Evolutionary conservation across 1,140 invertebrate genomes (phyloP).

Genomic region (Trichomalopsis sarcophagae): DNA sequence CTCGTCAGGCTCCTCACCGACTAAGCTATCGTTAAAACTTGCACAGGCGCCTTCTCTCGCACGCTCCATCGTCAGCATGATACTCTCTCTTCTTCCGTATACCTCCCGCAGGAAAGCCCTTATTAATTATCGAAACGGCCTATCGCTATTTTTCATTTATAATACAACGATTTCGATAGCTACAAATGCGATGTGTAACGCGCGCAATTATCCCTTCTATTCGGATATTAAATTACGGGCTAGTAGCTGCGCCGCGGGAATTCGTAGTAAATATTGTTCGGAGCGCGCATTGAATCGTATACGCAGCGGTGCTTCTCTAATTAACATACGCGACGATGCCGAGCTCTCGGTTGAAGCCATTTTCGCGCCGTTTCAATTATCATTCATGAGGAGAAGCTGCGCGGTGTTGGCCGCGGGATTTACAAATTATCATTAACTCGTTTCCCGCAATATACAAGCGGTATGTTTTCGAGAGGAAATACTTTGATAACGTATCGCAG

Average conservation of each 20-base stretch:
- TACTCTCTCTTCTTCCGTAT: background rate
- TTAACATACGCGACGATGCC: background rate
- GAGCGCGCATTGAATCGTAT: background rate
- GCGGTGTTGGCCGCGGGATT: background rate
- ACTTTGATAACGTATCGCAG: too few relatives aligned
- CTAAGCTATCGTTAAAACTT: conserved; percentile 45
- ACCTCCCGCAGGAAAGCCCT: background rate
- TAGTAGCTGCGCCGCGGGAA: background rate
- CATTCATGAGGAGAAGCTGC: background rate
- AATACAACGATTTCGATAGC: too few relatives aligned
- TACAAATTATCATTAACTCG: background rate
- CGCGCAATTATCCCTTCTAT: background rate
- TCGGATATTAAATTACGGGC: background rate
- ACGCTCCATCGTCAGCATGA: background rate
- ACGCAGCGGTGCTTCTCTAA: background rate
- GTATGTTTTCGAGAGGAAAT: too few relatives aligned
- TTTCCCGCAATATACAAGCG: too few relatives aligned
- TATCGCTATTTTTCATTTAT: background rate
- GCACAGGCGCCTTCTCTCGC: background rate
- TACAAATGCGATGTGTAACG: too few relatives aligned
- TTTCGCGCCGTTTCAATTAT: background rate
- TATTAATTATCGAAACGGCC: conserved; percentile 28
- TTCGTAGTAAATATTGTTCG: background rate
- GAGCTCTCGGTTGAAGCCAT: background rate
- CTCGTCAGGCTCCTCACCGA: background rate